phyloP scores from a whole-genome alignment of 1,140 invertebrate species.

The Drosophila takahashii region DNA sequence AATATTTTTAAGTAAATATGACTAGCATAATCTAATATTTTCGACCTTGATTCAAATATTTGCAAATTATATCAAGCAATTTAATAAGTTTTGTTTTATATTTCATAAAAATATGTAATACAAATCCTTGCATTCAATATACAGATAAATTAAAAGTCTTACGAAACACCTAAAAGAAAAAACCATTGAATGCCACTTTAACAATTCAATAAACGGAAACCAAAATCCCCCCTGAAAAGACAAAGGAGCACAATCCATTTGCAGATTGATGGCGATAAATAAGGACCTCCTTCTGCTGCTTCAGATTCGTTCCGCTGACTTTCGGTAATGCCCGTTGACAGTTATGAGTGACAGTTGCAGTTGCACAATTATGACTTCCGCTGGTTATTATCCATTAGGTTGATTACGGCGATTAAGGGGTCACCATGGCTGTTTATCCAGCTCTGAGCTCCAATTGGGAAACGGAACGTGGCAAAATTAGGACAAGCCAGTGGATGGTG shows the following conservation, averaged over 20 bases:
- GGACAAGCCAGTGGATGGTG: conserved; percentile 59
- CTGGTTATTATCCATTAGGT: conserved; percentile 46
- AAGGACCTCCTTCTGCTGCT: conserved; percentile 8
- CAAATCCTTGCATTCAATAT: too few relatives aligned
- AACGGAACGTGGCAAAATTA: conserved; percentile 72
- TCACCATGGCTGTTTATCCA: conserved; percentile 46
- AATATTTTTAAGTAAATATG: too few relatives aligned
- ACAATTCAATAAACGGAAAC: not conserved
- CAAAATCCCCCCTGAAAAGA: conserved; percentile 1
- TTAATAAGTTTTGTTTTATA: too few relatives aligned
- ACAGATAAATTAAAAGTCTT: not conserved
- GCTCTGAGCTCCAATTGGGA: conserved; percentile 64
- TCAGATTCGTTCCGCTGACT: conserved; percentile 33
- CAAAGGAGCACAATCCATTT: conserved; percentile 17
- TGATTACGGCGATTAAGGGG: conserved; percentile 50
- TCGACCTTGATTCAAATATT: too few relatives aligned
- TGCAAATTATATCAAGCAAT: too few relatives aligned
- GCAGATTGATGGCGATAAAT: conserved; percentile 29
- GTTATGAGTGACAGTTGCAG: conserved; percentile 37
- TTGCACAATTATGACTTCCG: conserved; percentile 38
- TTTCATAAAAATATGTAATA: too few relatives aligned
- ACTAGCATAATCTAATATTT: too few relatives aligned
- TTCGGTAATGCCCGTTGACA: conserved; percentile 40
- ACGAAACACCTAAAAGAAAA: not conserved
- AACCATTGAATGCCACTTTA: not conserved